A percentile compares a stretch with the other conserved stretches of the same genome.
These are phyloP conservation scores for Latrodectus hesperus DNA, from an alignment of 2,888 invertebrate genomes.

Conservation along the genomic window DNA sequence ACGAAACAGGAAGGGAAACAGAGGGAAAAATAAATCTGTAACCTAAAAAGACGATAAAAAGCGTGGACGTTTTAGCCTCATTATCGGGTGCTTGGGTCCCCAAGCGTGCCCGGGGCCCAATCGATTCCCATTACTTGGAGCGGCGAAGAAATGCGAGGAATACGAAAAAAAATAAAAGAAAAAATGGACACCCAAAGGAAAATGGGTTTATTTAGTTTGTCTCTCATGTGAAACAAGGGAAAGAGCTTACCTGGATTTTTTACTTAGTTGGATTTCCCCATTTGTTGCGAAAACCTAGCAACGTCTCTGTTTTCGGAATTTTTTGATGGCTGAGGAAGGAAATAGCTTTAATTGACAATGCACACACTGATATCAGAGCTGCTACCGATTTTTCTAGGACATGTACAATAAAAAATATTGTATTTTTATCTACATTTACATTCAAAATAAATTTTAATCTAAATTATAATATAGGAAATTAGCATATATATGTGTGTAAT, in stretches of 20 bases:
- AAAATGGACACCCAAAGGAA: constrained; percentile 38
- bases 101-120: constrained; percentile 30
- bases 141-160: constrained; percentile 17
- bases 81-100: constrained; percentile 57
- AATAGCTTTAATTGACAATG: background rate
- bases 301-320: background rate
- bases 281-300: background rate
- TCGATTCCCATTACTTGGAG: constrained; percentile 59
- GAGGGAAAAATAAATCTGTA: constrained; percentile 48
- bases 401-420: no score
- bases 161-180: constrained; percentile 6
- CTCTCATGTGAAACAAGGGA: constrained; percentile 56
- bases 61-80: constrained; percentile 61
- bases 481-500: no score
- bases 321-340: background rate
- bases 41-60: constrained; percentile 60
- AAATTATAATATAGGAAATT: no score
- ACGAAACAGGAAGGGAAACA: constrained; percentile 31
- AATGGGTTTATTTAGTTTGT: constrained; percentile 65
- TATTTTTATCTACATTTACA: no score
- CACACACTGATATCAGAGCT: background rate
- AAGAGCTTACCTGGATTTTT: constrained; percentile 59
- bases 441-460: no score
- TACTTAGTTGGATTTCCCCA: background rate
- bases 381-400: no score